phyloP scores from a whole-genome alignment of 2,113 vertebrate genomes.

The Parotia lawesii region DNA sequence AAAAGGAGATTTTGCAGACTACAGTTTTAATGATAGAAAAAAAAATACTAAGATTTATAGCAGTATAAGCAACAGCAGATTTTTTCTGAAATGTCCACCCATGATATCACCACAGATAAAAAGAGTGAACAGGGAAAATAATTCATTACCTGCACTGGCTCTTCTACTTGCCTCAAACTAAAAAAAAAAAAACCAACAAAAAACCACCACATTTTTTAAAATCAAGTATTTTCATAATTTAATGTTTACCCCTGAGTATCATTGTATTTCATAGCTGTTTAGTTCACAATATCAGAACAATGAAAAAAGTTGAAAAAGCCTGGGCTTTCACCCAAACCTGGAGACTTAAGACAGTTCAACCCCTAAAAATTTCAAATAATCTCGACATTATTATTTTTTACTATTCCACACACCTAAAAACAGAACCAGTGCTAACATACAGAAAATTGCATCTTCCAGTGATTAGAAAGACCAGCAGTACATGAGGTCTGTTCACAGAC shows the following conservation, averaged over 20 bases:
- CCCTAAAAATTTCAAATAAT: background rate
- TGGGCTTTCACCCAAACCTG: background rate
- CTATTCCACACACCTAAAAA: background rate
- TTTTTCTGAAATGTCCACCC: background rate
- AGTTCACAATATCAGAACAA: background rate
- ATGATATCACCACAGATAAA: background rate
- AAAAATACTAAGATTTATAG: background rate
- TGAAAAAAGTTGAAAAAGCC: background rate
- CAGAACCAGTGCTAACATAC: fast-evolving
- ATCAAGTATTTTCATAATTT: background rate
- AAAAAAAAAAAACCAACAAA: background rate
- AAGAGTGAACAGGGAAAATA: background rate
- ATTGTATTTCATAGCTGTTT: background rate
- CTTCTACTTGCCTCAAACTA: background rate
- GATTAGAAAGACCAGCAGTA: background rate
- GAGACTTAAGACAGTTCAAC: background rate
- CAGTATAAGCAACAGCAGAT: background rate
- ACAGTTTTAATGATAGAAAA: background rate
- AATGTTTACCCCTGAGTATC: background rate
- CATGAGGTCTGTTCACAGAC: background rate
- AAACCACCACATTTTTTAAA: background rate
- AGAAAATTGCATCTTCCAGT: background rate
- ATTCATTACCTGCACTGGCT: background rate
- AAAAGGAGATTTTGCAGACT: background rate
- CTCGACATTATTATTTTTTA: background rate